Evolutionary conservation across 1,140 invertebrate genomes (phyloP), one percentile per base, ranked within the genome.

Genomic region (Drosophila littoralis): DNA sequence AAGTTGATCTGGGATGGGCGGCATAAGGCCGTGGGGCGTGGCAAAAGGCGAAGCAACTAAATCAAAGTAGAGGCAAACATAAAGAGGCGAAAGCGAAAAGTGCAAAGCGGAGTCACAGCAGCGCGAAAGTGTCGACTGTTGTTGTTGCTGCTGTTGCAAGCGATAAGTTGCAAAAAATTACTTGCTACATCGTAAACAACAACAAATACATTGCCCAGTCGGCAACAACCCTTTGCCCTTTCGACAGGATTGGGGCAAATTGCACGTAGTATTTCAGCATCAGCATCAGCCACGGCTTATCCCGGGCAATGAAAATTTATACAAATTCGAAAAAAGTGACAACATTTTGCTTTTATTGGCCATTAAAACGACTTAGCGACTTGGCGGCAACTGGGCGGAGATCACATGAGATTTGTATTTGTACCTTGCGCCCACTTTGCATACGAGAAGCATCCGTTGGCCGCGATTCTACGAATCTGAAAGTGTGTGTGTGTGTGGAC

Each of bases 331-430:
- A 86, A 85, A 81, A 90, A 88, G 90, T 91, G 90, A 91, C 90
- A 91, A 91, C 90, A 91, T 91, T 91, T 91, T 91, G 88, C 90
- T 91, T 91, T 91, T 91, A 91, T 91, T 91, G 90, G 90, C 90
- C 90, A 91, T 91, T 91, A 91, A 91, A 91, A 79, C 78, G 90
- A 91, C 90, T 91, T 91, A 91, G 85, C 84, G 89, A 91, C 81
- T 91, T 91, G 89, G 75, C 80, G 65, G 38, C n/a, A n/a, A 35
- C 55, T 52, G 58, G 40, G 35, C 57, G 78, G 22, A 79, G 65
- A 68, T 82, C 83, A 74, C 71, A 67, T 86, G 73, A 70, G 75
- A 75, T 59, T 42, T 66, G 46, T 52, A 51, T 79, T 77, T 79
- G 83, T 88, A 88, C 83, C 83, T 88, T 88, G 84, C 59, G 51